phyloP scores from a whole-genome alignment of 2,113 vertebrate species.

The Procavia capensis region DNA sequence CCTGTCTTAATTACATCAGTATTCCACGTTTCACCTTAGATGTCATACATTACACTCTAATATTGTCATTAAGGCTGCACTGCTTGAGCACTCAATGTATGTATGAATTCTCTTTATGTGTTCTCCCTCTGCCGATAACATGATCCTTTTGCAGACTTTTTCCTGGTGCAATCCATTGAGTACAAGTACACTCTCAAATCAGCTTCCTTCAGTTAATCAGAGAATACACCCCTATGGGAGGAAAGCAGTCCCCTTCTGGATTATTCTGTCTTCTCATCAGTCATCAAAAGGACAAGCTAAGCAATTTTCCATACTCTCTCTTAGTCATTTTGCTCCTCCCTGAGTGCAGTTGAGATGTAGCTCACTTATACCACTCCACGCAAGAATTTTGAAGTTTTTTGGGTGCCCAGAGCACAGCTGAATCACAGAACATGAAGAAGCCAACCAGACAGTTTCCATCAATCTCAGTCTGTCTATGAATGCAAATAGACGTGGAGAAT shows the following conservation, averaged over 20 bases:
- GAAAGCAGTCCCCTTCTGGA: constrained; percentile 47
- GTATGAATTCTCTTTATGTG: constrained; percentile 23
- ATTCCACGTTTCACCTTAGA: neutral
- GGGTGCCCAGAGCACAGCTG: neutral
- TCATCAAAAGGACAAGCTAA: constrained; percentile 68
- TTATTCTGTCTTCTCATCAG: constrained; percentile 68
- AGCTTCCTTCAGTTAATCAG: constrained; percentile 66
- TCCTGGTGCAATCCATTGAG: constrained; percentile 54
- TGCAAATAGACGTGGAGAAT: neutral
- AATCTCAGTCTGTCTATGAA: neutral
- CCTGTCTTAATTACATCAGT: neutral
- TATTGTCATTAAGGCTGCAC: neutral
- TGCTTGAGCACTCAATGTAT: neutral
- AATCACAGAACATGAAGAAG: constrained; percentile 11
- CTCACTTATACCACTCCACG: neutral
- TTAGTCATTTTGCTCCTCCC: constrained; percentile 20
- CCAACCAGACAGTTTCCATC: neutral
- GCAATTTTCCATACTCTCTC: constrained; percentile 48
- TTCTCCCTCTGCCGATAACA: constrained; percentile 53
- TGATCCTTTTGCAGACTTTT: constrained; percentile 62
- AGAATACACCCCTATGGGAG: constrained; percentile 65
- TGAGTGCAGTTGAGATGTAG: constrained; percentile 4
- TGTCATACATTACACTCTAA: neutral
- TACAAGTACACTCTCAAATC: neutral
- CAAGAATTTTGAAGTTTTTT: neutral